Base-by-base conservation (phyloP, 1,140 invertebrate genomes). In the Cydia strobilella region DNA sequence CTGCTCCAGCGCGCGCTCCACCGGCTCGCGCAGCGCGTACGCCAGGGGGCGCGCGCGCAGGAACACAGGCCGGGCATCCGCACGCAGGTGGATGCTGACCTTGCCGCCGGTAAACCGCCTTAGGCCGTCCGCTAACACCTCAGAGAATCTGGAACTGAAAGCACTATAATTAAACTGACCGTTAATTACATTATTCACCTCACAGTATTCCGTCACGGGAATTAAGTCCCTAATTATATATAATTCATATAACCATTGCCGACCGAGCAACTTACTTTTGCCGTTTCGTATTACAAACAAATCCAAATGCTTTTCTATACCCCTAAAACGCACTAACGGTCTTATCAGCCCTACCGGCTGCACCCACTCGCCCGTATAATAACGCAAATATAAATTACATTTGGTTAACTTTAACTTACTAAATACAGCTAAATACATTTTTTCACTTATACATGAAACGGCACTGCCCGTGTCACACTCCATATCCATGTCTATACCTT, bases 111-210 rank as follows among this genome's bases (percentile, higher is more conserved):
- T 73, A 15, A 54, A 73, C 18, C 72, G 72, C 35, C 72, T n/a
- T 45, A 73, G 48, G 45, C 72, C 72, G 42, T 73, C 72, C 12
- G 20, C 72, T 12, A 73, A 73, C n/a, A 73, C 72, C 2, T 73
- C 48, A 73, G 23, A 51, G 51, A 51, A 73, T 73, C 48, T 73
- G 72, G 69, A 51, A 73, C 45, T 59, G 25, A 73, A 73, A 31
- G 4, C 51, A 5, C 23, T 73, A 18, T 35, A 51, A 73, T 73
- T 54, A 20, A 69, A 69, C 15, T 31, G 12, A 31, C 13, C n/a
- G 39, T 27, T 25, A 25, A 25, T 51, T 54, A 51, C 9, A 72
- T 72, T 35, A 27, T 54, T 15, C 13, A 73, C 45, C 9, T 73
- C 48, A 73, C 72, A n/a, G 15, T 31, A 25, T 25, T 6, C 31